Evolutionary conservation across 2,797 vertebrate genomes (phyloP).

Genomic region (Rachycentron canadum): DNA sequence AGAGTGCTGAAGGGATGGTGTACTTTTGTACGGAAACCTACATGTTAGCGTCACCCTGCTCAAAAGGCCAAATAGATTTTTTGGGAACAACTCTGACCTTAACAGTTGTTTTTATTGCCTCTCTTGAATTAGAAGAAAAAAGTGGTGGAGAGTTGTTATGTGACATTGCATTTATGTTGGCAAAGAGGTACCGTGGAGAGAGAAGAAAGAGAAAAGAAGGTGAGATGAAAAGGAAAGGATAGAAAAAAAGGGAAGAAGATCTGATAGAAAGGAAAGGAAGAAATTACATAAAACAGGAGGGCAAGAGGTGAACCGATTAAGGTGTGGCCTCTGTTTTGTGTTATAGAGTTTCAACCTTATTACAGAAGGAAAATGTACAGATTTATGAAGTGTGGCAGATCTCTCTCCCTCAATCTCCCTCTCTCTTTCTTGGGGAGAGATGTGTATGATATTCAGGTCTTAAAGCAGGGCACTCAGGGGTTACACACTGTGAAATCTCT

Average conservation of each 20-base stretch:
- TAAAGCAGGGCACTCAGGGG: slow-evolving; percentile 45
- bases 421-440: slow-evolving; percentile 6
- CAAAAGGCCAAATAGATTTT: too few relatives aligned
- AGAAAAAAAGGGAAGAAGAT: not conserved
- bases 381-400: slow-evolving; percentile 62
- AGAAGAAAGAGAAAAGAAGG: not conserved
- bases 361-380: slow-evolving; percentile 51
- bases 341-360: slow-evolving; percentile 33
- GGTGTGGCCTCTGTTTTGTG: slow-evolving; percentile 24
- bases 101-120: too few relatives aligned
- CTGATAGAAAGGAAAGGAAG: not conserved
- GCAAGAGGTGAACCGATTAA: not conserved
- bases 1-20: too few relatives aligned
- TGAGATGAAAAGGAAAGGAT: not conserved
- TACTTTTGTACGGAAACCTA: too few relatives aligned
- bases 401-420: not conserved
- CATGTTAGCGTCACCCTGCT: too few relatives aligned
- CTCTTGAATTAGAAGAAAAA: too few relatives aligned
- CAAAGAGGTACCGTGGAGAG: not conserved
- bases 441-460: slow-evolving; percentile 28
- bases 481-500: slow-evolving; percentile 46
- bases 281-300: not conserved
- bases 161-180: not conserved
- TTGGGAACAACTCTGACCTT: too few relatives aligned
- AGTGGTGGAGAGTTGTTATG: too few relatives aligned